Base-by-base conservation (phyloP, 1,140 invertebrate genomes). In the Muscidifurax raptorellus region DNA sequence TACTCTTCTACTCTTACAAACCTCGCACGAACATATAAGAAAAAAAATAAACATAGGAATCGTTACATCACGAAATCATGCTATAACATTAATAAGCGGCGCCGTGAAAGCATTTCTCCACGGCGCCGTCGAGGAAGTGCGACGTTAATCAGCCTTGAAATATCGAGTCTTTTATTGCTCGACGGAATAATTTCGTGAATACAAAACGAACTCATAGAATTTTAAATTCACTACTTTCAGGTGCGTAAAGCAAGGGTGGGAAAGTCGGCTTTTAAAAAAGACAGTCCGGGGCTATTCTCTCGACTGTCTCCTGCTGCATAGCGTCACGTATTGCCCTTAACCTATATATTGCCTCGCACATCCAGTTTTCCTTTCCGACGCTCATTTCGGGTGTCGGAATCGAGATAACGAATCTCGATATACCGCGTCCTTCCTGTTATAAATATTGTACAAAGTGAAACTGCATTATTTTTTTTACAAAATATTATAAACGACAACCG, bases 251-350 rank as follows among this genome's bases (percentile, higher is more conserved):
- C 72, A 86, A 76, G 86, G 82, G 87, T 89, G 85, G 77, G 87
- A 89, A 90, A 87, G 77, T 81, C 59, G 66, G 77, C 40, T 25
- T 75, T 75, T 74, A 84, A 52, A 88, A 76, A 80, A 86, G 83
- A 22, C 78, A 18, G 47, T 52, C 47, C 47, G 15, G 15, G 47
- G 47, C 18, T 52, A 12, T 52, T 18, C 47, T 52, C 40, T 4
- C 47, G 10, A 52, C 13, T 18, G 13, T 18, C 79, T 69, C 71
- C 75, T 13, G 2, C n/a, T 72, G 64, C 88, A 90, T 90, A 90
- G 78, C 86, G 87, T 89, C 90, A 90, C 90, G 89, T 90, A 80
- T 52, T 81, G 85, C 25, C 47, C 12, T 76, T 76, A 47, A 76
- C 40, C 40, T 76, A 52, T 76, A 52, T 76, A 52, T 78, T 64